Evolutionary conservation across 1,140 invertebrate species (phyloP), one percentile per base, ranked within the genome.

Genomic region (Pogonomyrmex californicus): DNA sequence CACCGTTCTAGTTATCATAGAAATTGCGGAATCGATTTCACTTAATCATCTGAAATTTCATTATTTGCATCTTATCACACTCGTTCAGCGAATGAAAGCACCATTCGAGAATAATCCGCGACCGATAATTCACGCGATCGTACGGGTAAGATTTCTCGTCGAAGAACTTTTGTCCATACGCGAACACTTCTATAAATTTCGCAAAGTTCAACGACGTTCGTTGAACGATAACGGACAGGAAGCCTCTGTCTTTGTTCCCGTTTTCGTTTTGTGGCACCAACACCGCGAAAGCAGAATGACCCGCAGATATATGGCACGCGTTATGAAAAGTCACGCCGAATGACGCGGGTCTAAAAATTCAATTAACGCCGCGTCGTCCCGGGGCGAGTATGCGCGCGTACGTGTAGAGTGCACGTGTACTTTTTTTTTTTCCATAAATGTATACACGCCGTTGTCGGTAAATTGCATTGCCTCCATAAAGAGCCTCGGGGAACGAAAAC

Each of bases 261-360:
- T 49, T 56, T 81, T 81, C 65, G 51, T 56, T 81, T 47, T 36
- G 76, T n/a, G 76, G n/a, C 56, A 36, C 10, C 33, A 38, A 10
- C 56, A 60, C 44, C 54, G 12, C 56, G 62, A n/a, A 12, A 33
- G 44, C 47, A 7, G 23, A 76, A 85, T 78, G 51, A 49, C 63
- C 60, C 63, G 85, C 76, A 68, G 85, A 60, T 70, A 79, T 63
- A 68, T 82, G 30, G 63, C 63, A 82, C 65, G 44, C 76, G 85
- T 86, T 86, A 86, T 82, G 85, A 83, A 82, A 86, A 83, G 85
- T 76, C 85, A 70, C 76, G 63, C 47, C 85, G 41, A 82, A 83
- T 65, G 51, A 83, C 44, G 85, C 85, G 78, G 65, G 65, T 71
- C 56, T 82, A 86, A 83, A 86, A 86, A 86, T 86, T 86, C 85